A percentile compares a stretch with the other conserved stretches of the same genome.
Evolutionary conservation across 1,140 invertebrate species (phyloP).

Genomic region (Alviniconcha marisindica): DNA sequence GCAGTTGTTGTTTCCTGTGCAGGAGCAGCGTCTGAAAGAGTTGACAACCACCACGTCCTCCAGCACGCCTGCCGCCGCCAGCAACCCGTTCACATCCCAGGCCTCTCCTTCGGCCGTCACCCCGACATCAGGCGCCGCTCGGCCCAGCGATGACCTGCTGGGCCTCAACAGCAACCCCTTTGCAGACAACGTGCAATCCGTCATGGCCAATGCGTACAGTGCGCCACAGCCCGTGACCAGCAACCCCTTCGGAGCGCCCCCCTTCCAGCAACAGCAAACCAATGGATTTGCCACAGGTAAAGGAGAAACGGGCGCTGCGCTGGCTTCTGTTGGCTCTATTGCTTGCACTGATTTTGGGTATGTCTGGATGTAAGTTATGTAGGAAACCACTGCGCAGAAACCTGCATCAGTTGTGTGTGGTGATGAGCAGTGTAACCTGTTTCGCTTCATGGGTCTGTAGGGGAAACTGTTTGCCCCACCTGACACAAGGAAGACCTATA

Average conservation of each 20-base stretch:
- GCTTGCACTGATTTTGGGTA: no score
- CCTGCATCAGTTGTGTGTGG: no score
- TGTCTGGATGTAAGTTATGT: no score
- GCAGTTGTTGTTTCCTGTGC: neutral
- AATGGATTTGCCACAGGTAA: slow-evolving; percentile 43
- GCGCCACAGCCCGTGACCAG: slow-evolving; percentile 27
- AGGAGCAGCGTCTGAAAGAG: slow-evolving; percentile 70
- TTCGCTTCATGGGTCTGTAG: no score
- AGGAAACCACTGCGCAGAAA: no score
- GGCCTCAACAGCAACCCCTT: slow-evolving; percentile 92
- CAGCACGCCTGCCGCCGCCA: slow-evolving; percentile 44
- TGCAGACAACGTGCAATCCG: slow-evolving; percentile 82
- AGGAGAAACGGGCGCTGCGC: no score
- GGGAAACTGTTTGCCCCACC: no score
- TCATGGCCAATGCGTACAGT: slow-evolving; percentile 61
- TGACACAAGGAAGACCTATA: no score
- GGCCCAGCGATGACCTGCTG: slow-evolving; percentile 92
- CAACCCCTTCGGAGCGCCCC: slow-evolving; percentile 47
- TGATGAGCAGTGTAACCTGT: no score
- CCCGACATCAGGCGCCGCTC: slow-evolving; percentile 69
- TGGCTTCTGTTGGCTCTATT: no score
- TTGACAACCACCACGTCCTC: slow-evolving; percentile 42
- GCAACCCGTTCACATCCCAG: slow-evolving; percentile 86
- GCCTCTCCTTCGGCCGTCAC: slow-evolving; percentile 72
- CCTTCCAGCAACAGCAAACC: slow-evolving; percentile 46